Percentiles rank a stretch among this genome's conserved stretches.
Conservation (phyloP, 2,797 vertebrate species). For the Neopelma chrysocephalum region DNA sequence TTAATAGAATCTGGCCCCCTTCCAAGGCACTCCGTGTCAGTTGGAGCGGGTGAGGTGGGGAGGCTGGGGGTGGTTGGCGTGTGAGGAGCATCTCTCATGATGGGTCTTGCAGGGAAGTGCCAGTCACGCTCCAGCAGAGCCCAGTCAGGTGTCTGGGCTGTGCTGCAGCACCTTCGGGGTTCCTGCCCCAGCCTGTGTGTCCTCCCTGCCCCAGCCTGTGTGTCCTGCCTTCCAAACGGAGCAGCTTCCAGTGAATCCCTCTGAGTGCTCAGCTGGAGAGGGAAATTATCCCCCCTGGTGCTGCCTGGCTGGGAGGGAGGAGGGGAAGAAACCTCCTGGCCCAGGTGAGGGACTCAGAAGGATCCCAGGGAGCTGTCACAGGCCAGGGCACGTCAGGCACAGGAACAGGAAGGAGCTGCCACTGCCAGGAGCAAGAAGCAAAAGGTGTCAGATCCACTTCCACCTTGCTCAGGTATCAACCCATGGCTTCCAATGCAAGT, state of each 20-base stretch:
- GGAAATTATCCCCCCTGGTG: not conserved
- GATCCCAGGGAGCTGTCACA: not conserved
- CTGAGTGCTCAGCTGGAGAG: not conserved
- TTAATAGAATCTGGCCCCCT: slow-evolving; percentile 73
- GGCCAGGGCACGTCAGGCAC: not conserved
- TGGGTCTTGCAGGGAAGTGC: slow-evolving; percentile 61
- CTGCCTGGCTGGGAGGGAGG: not conserved
- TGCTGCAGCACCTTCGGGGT: not conserved
- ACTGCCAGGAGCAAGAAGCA: not conserved
- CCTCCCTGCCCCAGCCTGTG: not conserved
- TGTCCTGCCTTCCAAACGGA: accelerated
- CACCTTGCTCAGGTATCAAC: slow-evolving; percentile 19
- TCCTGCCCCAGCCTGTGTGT: not conserved
- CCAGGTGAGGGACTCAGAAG: not conserved
- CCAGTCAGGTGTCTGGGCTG: not conserved
- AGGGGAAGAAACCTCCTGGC: not conserved
- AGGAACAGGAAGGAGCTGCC: slow-evolving; percentile 28
- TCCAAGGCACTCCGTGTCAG: slow-evolving; percentile 73
- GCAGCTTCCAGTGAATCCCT: not conserved
- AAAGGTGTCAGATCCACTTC: slow-evolving; percentile 23
- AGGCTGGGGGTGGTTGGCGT: slow-evolving; percentile 51
- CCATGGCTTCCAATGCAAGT: slow-evolving; percentile 37
- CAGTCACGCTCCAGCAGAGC: not conserved
- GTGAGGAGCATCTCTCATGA: slow-evolving; percentile 63
- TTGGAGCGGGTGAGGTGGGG: slow-evolving; percentile 68